Evolutionary conservation across 2,888 invertebrate species (phyloP), one percentile per base, ranked within the genome.

Genomic region (Hydrotaea diabolus): DNA sequence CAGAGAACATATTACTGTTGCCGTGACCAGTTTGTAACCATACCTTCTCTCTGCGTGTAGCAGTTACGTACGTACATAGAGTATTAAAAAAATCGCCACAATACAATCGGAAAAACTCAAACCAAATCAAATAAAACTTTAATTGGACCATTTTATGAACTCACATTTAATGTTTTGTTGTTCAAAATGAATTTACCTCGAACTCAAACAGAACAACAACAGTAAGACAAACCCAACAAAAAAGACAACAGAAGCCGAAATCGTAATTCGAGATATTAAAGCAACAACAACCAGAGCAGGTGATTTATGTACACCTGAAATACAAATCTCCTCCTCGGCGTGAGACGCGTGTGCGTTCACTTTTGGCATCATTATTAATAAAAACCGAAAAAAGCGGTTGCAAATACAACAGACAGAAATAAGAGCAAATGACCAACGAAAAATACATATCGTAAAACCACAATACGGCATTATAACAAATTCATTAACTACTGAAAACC

Each of bases 291-390:
- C 19, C 15, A 21, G 0, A 39, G 72, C 39, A 59, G 46, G 66
- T 79, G 39, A 79, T 73, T 79, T 79, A 73, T 79, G 55, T 79
- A 69, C 43, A 69, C 21, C 69, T 23, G 15, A 17, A 66, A 49
- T 17, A 17, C 57, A 80, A 75, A 75, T 21, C 21, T 62, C 46
- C 46, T 62, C 46, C 46, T 57, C 15, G 64, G 17, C 55, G 64
- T 55, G 36, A 23, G 75, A 80, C 71, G 80, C 75, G 75, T 75
- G 75, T 80, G 80, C 80, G 75, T 80, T 80, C 80, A 75, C 80
- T 80, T 80, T 80, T 80, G 80, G 75, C 75, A 71, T 80, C 75
- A 80, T 75, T 80, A 80, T n/a, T 62, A 59, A 71, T 17, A 69
- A 55, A 66, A 71, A 57, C 46, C 69, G 36, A 9, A 3, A 77